Evolutionary conservation across 1,140 invertebrate genomes (phyloP).

Genomic region (Drosophila bipectinata): DNA sequence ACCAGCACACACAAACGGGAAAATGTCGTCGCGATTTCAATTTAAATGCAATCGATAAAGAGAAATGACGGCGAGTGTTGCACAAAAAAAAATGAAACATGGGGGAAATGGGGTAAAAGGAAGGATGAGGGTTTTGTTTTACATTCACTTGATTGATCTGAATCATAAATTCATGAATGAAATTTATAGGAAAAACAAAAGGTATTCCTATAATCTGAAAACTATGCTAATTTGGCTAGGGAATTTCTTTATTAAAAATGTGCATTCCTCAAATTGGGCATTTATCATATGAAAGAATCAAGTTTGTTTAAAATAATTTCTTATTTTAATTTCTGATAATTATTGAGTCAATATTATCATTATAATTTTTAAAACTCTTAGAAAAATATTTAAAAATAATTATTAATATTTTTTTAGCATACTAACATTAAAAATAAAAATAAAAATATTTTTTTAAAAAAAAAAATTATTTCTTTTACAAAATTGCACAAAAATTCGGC

Average conservation of each 20-base stretch:
- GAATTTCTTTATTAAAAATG: too few relatives aligned
- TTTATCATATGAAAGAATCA: too few relatives aligned
- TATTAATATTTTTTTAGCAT: too few relatives aligned
- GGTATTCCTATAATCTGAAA: neutral
- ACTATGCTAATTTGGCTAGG: neutral
- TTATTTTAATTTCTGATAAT: too few relatives aligned
- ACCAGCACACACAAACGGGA: conserved; percentile 2
- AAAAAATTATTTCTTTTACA: too few relatives aligned
- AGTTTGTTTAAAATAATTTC: too few relatives aligned
- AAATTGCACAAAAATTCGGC: too few relatives aligned
- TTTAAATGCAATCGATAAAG: conserved; percentile 53
- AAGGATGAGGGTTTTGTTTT: conserved; percentile 1
- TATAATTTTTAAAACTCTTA: too few relatives aligned
- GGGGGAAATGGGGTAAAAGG: neutral
- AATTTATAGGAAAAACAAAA: neutral
- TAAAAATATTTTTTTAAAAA: too few relatives aligned
- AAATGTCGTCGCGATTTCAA: conserved; percentile 52
- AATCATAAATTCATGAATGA: conserved; percentile 1
- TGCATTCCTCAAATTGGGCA: too few relatives aligned
- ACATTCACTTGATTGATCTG: conserved; percentile 6
- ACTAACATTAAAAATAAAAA: too few relatives aligned
- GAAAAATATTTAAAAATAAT: neutral
- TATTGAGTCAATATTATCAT: too few relatives aligned
- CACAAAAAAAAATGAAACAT: neutral
- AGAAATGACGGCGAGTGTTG: conserved; percentile 25